phyloP scores from a whole-genome alignment of 2,113 vertebrate species.

The Sturnira hondurensis region DNA sequence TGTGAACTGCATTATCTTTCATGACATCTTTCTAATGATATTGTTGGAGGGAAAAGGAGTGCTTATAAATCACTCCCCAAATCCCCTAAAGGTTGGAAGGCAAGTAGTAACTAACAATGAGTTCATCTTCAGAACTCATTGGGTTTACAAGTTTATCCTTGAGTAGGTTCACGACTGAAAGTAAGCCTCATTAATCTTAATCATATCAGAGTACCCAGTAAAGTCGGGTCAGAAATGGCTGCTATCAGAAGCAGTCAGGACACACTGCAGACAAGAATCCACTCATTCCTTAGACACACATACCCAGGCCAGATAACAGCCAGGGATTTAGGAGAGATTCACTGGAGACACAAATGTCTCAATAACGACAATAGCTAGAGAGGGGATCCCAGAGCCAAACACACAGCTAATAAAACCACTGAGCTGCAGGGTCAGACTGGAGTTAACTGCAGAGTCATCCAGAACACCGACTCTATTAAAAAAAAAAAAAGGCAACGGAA shows the following conservation, averaged over 20 bases:
- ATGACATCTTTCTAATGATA: constrained; percentile 50
- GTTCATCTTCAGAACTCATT: constrained; percentile 65
- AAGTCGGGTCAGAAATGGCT: constrained; percentile 63
- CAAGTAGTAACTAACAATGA: constrained; percentile 61
- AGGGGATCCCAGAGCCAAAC: constrained; percentile 67
- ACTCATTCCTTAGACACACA: constrained; percentile 62
- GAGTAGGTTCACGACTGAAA: constrained; percentile 62
- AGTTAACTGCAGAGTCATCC: constrained; percentile 54
- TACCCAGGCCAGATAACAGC: constrained; percentile 67
- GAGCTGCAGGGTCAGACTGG: constrained; percentile 58
- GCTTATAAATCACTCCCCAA: constrained; percentile 59
- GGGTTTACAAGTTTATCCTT: constrained; percentile 74
- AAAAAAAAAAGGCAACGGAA: constrained; percentile 26
- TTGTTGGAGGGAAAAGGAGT: constrained; percentile 9
- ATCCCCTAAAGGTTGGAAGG: constrained; percentile 67
- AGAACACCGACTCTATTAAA: constrained; percentile 51
- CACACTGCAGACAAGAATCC: constrained; percentile 74
- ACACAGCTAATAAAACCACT: constrained; percentile 72
- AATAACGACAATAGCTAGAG: constrained; percentile 62
- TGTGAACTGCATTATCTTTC: constrained; percentile 30
- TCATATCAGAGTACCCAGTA: constrained; percentile 73
- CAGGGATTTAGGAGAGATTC: constrained; percentile 67
- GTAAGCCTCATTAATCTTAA: constrained; percentile 73
- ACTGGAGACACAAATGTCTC: constrained; percentile 67
- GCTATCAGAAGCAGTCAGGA: constrained; percentile 65